A percentile compares a stretch with the other conserved stretches of the same genome.
Evolutionary conservation across 2,888 invertebrate genomes (phyloP).

Genomic region (Petrophora chlorosata): DNA sequence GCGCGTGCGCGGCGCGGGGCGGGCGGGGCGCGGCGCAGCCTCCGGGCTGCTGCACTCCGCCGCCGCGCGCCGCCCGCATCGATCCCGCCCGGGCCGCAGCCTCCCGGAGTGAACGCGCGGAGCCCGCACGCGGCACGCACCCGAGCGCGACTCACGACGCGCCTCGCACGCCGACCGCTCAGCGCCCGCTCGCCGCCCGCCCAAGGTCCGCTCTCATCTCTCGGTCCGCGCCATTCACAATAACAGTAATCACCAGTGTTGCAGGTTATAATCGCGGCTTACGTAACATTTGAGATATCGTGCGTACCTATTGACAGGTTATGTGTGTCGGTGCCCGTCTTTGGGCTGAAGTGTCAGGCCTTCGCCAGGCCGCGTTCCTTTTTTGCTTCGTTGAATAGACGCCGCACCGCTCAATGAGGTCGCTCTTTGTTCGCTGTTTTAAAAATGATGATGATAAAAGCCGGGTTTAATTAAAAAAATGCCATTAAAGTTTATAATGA

Average conservation of each 20-base stretch:
- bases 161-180: conserved; percentile 50
- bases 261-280: conserved; percentile 69
- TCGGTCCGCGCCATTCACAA: conserved; percentile 52
- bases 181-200: conserved; percentile 55
- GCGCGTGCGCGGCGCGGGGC: conserved; percentile 41
- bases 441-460: background rate
- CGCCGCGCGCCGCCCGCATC: conserved; percentile 82
- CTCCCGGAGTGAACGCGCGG: conserved; percentile 64
- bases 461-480: background rate
- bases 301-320: conserved; percentile 67
- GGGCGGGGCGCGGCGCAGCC: conserved; percentile 71
- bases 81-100: conserved; percentile 74
- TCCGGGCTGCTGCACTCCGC: conserved; percentile 78
- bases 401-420: background rate
- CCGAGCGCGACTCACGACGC: conserved; percentile 59
- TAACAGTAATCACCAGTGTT: conserved; percentile 59
- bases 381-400: conserved; percentile 5
- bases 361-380: background rate
- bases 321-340: conserved; percentile 57
- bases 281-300: conserved; percentile 67
- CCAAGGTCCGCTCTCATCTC: conserved; percentile 44
- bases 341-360: conserved; percentile 24
- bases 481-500: conserved; percentile 15
- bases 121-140: conserved; percentile 55
- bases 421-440: conserved; percentile 15